Evolutionary conservation across 2,113 vertebrate species (phyloP), one percentile per base, ranked within the genome.

Genomic region (Gyps fulvus): DNA sequence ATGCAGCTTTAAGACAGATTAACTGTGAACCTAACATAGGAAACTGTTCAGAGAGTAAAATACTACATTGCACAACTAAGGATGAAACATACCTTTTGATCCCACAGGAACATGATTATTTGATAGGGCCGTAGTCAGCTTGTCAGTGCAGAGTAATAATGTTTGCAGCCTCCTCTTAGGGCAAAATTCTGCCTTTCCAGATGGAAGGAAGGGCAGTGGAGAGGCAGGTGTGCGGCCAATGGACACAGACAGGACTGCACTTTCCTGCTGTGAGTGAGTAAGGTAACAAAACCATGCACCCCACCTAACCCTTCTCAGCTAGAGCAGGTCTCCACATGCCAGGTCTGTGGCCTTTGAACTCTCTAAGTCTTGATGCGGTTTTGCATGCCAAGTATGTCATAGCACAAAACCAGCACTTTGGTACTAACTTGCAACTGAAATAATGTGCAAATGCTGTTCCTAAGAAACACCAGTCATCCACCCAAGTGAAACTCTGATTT

Each of bases 21-120:
- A 74, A 57, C 65, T 49, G 58, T 77, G 52, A 94, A 58, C 38
- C 10, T 74, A 87, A 79, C 58, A 87, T 27, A 84, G 50, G 21
- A 67, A 88, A 92, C 21, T 32, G 32, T 50, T 87, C 65, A 52
- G 63, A 90, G 21, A 47, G 13, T 59, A 62, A 65, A 95, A 38
- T 50, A 81, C 55, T 43, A 40, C 43, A 63, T 29, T 91, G 61
- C 36, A 49, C 61, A 91, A 63, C 49, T 52, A 66, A 69, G 31
- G 61, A 82, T 63, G 77, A 96, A 92, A 52, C 23, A 4, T 59
- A 52, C 25, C 43, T 91, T 87, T 88, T 87, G 63, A 78, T 78
- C 55, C 50, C 20, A 27, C 26, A 59, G 57, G 47, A 72, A 40
- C 1, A 2, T 36, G 23, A 42, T 80, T 77, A 69, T 73, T 65